Base-by-base conservation (phyloP, 2,113 vertebrate species). In the Agapornis roseicollis region DNA sequence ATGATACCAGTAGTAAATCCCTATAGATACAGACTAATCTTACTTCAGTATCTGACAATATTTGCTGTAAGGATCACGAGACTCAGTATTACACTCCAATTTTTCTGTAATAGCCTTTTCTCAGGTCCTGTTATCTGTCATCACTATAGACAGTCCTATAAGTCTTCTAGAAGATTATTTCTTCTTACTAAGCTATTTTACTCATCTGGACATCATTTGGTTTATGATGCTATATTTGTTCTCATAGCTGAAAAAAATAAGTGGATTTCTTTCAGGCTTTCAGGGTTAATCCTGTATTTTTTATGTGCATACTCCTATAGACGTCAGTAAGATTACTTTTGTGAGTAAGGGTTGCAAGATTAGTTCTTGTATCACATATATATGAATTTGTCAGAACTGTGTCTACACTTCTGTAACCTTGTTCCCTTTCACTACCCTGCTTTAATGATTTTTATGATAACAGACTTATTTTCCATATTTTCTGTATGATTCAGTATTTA, bases 161-260 rank as follows among this genome's bases (percentile, higher is more conserved):
- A 83, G 50, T 95, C 66, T 91, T 88, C 33, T 74, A 27, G 74
- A 69, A 80, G 33, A 64, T 74, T 90, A 52, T 90, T 49, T 80
- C 52, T 93, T 64, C 22, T 91, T 91, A 52, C 60, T 94, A 64
- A 91, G 52, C 44, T 66, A 76, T 80, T 94, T 85, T 90, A 80
- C 60, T 90, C 64, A 74, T 96, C 84, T 88, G 71, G 71, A 66
- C 20, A 73, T 83, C 1, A 35, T 93, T 94, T 94, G 68, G 17
- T 95, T 68, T 84, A 69, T 88, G 79, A 85, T 56, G 52, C 35
- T 84, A 22, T 88, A 90, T 66, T 93, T 94, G 29, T 80, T 94
- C 91, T 93, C 47, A 31, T 80, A 90, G 42, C 20, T 14, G 14
- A 85, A 94, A 91, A 91, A 89, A 66, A 64, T 11, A n/a, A 55